Percentiles rank a stretch among this genome's conserved stretches.
phyloP scores from a whole-genome alignment of 2,797 vertebrate genomes.

The Aythya fuligula region DNA sequence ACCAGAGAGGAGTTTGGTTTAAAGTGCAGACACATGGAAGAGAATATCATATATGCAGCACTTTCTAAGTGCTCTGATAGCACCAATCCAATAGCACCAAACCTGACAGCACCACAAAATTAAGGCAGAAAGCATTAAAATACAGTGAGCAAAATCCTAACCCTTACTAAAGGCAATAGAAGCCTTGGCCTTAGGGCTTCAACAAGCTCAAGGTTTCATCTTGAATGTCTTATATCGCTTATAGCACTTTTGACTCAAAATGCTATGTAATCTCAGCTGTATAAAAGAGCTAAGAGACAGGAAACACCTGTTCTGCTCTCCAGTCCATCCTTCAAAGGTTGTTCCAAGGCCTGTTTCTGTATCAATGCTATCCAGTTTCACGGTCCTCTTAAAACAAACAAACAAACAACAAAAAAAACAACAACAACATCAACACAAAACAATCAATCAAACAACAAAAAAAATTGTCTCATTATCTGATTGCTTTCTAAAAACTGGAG shows the following conservation, averaged over 20 bases:
- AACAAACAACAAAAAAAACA: too few relatives aligned
- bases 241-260: neutral
- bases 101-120: conserved; percentile 25
- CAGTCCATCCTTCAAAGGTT: neutral
- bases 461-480: conserved; percentile 4
- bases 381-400: neutral
- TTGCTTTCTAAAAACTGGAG: neutral
- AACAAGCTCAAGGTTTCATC: neutral
- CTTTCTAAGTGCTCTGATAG: neutral
- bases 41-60: conserved; percentile 12
- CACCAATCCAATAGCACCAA: conserved; percentile 36
- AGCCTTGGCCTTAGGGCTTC: neutral
- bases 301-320: conserved; percentile 1
- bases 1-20: conserved; percentile 39
- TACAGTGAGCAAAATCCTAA: neutral
- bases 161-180: neutral
- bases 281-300: neutral
- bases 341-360: neutral
- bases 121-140: neutral
- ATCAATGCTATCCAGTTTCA: neutral
- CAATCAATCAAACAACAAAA: too few relatives aligned
- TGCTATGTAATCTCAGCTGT: neutral
- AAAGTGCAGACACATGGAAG: conserved; percentile 77
- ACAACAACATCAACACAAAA: too few relatives aligned
- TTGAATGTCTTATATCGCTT: neutral